These are phyloP conservation scores for Herminia tarsipennalis DNA, from an alignment of 2,888 invertebrate species.

Conservation along the genomic window DNA sequence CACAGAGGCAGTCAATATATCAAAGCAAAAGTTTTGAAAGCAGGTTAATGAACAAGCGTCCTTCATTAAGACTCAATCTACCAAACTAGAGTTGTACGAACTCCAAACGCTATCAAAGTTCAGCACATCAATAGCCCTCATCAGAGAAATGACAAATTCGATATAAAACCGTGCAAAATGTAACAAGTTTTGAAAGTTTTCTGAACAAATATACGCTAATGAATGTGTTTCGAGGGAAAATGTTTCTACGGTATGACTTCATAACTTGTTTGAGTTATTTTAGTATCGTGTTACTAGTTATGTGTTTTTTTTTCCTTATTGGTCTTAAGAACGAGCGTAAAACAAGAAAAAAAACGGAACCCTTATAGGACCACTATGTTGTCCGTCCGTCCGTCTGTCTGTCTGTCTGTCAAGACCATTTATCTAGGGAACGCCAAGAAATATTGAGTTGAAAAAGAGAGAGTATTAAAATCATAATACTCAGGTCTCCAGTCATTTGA, in stretches of 20 bases:
- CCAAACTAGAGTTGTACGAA: constrained; percentile 11
- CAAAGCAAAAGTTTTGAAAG: not conserved
- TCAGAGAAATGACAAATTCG: constrained; percentile 42
- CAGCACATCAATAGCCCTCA: constrained; percentile 30
- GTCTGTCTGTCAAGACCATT: too few species aligned
- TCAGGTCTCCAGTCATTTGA: too few species aligned
- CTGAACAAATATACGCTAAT: constrained; percentile 19
- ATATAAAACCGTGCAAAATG: constrained; percentile 28
- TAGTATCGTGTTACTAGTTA: too few species aligned
- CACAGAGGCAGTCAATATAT: too few species aligned
- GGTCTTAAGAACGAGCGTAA: too few species aligned
- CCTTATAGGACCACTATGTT: too few species aligned
- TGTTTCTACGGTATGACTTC: not conserved
- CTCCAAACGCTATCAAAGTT: constrained; percentile 16
- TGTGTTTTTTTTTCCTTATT: too few species aligned
- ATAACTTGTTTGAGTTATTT: not conserved
- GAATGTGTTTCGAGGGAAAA: constrained; percentile 11
- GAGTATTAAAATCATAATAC: too few species aligned
- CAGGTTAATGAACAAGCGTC: not conserved
- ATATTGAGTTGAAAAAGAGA: too few species aligned
- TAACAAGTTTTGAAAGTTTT: constrained; percentile 33
- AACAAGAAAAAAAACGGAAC: too few species aligned
- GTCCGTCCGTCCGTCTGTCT: too few species aligned
- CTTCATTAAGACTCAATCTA: constrained; percentile 6
- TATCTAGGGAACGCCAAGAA: too few species aligned